Conservation (phyloP, 2,113 vertebrate species). For the Festucalex cinctus region DNA sequence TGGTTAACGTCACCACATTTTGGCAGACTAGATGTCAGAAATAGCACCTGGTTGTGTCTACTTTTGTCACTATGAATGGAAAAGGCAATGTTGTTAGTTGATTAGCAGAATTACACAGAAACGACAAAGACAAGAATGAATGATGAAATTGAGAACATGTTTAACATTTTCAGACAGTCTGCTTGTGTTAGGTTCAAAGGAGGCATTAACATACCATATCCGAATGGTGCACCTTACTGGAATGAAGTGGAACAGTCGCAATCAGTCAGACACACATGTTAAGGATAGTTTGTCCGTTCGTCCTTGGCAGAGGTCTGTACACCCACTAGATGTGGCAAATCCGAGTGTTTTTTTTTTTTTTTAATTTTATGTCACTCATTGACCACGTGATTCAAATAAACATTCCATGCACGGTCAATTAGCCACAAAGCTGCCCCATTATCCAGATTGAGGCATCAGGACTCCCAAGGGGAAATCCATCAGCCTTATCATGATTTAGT, state of each 20-base stretch:
- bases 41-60: too few relatives aligned
- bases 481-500: slow-evolving; percentile 61
- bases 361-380: not conserved
- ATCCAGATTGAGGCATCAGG: slow-evolving; percentile 42
- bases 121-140: too few relatives aligned
- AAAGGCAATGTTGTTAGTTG: not conserved
- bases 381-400: not conserved
- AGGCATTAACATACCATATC: not conserved
- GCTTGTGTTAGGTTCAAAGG: not conserved
- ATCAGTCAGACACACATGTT: not conserved
- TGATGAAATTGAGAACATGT: too few relatives aligned
- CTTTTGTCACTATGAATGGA: too few relatives aligned
- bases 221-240: not conserved
- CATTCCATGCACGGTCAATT: slow-evolving; percentile 3
- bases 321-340: not conserved
- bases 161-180: not conserved
- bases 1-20: too few relatives aligned
- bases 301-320: not conserved
- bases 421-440: slow-evolving; percentile 16
- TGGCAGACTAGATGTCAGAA: too few relatives aligned
- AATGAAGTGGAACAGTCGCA: not conserved
- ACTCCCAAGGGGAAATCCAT: slow-evolving; percentile 23
- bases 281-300: not conserved
- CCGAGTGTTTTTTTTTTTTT: not conserved
- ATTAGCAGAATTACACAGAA: not conserved